Conservation (phyloP, 1,140 invertebrate species). For the Acyrthosiphon pisum region DNA sequence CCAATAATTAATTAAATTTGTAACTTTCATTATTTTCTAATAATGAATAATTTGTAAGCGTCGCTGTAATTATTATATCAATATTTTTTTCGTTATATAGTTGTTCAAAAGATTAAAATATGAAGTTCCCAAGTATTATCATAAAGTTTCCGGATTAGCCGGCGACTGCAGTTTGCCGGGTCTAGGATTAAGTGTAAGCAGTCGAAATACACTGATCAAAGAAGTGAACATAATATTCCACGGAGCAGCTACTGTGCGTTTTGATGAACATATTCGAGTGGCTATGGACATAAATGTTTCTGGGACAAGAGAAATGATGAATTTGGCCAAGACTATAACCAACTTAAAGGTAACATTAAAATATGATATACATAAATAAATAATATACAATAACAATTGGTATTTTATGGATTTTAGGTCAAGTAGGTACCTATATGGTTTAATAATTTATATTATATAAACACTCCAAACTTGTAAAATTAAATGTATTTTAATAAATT, state of each 20-base stretch:
- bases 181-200: constrained; percentile 69
- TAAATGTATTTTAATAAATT: too few species aligned
- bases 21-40: neutral
- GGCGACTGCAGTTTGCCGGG: constrained; percentile 72
- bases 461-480: neutral
- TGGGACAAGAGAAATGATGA: constrained; percentile 69
- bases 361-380: neutral
- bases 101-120: constrained; percentile 59
- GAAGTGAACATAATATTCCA: constrained; percentile 80
- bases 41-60: neutral
- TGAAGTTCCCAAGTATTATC: constrained; percentile 67
- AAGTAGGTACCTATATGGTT: neutral
- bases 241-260: constrained; percentile 86
- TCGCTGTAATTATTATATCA: neutral
- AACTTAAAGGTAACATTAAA: constrained; percentile 69
- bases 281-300: constrained; percentile 70
- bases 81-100: constrained; percentile 47
- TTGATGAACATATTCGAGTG: constrained; percentile 79
- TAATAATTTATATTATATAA: neutral
- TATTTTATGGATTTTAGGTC: neutral
- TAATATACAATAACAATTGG: neutral
- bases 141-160: constrained; percentile 71
- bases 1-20: neutral
- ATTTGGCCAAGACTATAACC: constrained; percentile 71
- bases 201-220: constrained; percentile 68